Evolutionary conservation across 1,140 invertebrate genomes (phyloP), one percentile per base, ranked within the genome.

Genomic region (Oryctes rhinoceros): DNA sequence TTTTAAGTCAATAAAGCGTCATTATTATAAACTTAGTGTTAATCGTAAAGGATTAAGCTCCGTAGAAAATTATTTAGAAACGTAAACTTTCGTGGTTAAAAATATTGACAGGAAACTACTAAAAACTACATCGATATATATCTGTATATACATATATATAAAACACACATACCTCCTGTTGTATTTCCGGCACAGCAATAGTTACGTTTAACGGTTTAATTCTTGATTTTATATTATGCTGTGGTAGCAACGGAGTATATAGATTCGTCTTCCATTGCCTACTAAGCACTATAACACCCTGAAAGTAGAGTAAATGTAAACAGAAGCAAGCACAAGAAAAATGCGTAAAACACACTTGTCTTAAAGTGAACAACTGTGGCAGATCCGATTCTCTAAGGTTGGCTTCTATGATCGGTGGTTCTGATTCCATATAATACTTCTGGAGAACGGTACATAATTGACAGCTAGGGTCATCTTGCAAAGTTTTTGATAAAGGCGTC

Each of bases 221-320:
- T 86, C 96, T 94, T 76, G 92, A 93, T 90, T 96, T 97, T 85
- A 96, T 94, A 86, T 96, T 96, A 86, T 97, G 95, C 84, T 98
- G 96, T 76, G 97, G 90, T 48, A 98, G 89, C 74, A 97, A 89
- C 0, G 97, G 97, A 83, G 97, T 98, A 86, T 98, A 98, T 2
- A 99, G 88, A 4, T 97, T 95, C 87, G 97, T 98, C 88, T 99
- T 99, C 97, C 97, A 99, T 86, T 99, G 97, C 3, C 97, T 91
- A 84, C 96, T 97, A 20, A 99, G 87, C 67, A 97, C 96, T 86
- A 97, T 94, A 20, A 98, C 93, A n/a, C 96, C 96, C 92, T 96
- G 82, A 47, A 89, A 85, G 81, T 74, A 67, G 79, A 81, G 79
- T 49, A 71, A 67, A 67, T 67, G 13, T 35, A 15, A 35, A 35